These are phyloP conservation scores for Gavia stellata DNA, from an alignment of 2,113 vertebrate genomes.

Conservation along the genomic window DNA sequence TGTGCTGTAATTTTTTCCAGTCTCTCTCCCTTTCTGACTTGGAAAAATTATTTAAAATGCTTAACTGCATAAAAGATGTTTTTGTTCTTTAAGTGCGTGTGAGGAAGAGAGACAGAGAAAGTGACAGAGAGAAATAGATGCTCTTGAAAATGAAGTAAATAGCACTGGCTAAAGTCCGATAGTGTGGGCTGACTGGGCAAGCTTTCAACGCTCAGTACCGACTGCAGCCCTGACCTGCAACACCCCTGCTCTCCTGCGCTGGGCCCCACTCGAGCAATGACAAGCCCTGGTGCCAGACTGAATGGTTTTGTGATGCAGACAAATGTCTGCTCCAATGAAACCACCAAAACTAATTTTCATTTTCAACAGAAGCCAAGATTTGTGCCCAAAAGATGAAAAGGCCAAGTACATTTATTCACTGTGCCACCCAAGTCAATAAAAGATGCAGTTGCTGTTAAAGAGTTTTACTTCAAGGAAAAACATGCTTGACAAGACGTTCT, in stretches of 20 bases:
- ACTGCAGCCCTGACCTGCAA: constrained; percentile 62
- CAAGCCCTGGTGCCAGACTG: constrained; percentile 30
- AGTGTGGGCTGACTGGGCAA: constrained; percentile 58
- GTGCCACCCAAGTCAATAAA: constrained; percentile 3
- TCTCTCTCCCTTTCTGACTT: constrained; percentile 13
- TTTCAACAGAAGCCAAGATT: constrained; percentile 8
- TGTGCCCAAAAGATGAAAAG: constrained; percentile 8
- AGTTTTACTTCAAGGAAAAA: background rate
- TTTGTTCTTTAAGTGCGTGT: constrained; percentile 52
- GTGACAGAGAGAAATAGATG: constrained; percentile 47
- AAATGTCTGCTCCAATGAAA: constrained; percentile 37
- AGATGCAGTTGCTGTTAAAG: background rate
- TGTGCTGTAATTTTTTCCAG: constrained; percentile 48
- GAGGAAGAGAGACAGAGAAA: constrained; percentile 24
- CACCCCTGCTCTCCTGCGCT: constrained; percentile 48
- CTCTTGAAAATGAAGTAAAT: constrained; percentile 66
- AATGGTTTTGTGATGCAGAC: constrained; percentile 45
- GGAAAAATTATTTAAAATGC: constrained; percentile 56
- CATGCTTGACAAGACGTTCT: background rate
- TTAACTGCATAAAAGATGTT: constrained; percentile 36
- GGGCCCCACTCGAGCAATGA: constrained; percentile 58
- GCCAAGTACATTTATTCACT: background rate
- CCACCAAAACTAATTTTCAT: constrained; percentile 31
- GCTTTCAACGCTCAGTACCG: constrained; percentile 43
- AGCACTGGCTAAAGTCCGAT: constrained; percentile 59